Evolutionary conservation across 2,113 vertebrate genomes (phyloP).

Genomic region (Cacatua alba): DNA sequence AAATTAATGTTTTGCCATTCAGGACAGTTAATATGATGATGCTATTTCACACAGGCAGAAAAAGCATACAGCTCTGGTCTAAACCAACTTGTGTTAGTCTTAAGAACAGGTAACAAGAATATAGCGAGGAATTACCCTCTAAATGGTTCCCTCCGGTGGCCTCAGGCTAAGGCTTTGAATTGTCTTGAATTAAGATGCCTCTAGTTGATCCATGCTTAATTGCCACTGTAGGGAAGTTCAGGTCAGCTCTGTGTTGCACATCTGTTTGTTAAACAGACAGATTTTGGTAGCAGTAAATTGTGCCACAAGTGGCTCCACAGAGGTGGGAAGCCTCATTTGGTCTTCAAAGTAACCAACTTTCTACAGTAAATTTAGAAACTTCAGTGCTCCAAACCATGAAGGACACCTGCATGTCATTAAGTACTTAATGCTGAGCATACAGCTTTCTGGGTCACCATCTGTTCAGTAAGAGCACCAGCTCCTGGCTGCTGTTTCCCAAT

Average conservation of each 20-base stretch:
- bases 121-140: not conserved
- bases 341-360: conserved; percentile 50
- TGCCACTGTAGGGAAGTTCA: not conserved
- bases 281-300: not conserved
- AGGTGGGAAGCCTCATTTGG: conserved; percentile 17
- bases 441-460: conserved; percentile 71
- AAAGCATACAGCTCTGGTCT: not conserved
- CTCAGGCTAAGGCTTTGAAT: not conserved
- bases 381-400: conserved; percentile 17
- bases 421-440: conserved; percentile 45
- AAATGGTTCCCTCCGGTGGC: not conserved
- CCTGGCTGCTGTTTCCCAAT: not conserved
- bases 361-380: not conserved
- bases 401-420: conserved; percentile 63
- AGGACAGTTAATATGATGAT: not conserved
- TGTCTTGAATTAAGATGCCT: not conserved
- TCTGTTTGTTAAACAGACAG: conserved; percentile 1
- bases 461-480: conserved; percentile 17
- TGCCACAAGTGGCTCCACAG: not conserved
- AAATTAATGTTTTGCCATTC: not conserved
- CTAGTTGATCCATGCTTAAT: not conserved
- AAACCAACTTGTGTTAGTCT: not conserved
- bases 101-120: not conserved
- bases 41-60: not conserved
- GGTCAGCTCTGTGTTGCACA: not conserved